Percentiles rank a stretch among this genome's conserved stretches.
phyloP scores from a whole-genome alignment of 1,140 invertebrate genomes.

The Bathynomus jamesi region DNA sequence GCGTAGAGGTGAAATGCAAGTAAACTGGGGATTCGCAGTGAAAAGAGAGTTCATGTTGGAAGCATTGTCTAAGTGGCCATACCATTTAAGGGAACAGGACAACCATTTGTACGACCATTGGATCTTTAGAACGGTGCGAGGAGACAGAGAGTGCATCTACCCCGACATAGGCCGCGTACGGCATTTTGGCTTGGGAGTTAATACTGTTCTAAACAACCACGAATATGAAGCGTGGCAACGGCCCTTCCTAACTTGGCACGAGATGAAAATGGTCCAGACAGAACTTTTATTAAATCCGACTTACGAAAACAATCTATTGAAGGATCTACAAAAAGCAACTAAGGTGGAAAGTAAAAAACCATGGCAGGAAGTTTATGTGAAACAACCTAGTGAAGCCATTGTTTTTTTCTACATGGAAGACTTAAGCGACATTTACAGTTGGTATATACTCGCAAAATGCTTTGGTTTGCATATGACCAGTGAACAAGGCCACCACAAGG shows the following conservation, averaged over 20 bases:
- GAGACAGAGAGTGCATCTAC: slow-evolving; percentile 21
- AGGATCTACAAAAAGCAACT: background rate
- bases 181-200: slow-evolving; percentile 25
- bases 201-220: slow-evolving; percentile 2
- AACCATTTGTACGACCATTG: slow-evolving; percentile 25
- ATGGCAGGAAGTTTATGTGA: background rate
- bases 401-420: background rate
- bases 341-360: background rate
- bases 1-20: slow-evolving; percentile 18
- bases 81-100: background rate
- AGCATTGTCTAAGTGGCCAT: slow-evolving; percentile 20
- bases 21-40: slow-evolving; percentile 27
- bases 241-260: background rate
- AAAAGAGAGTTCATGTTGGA: slow-evolving; percentile 20
- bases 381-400: background rate
- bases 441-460: background rate
- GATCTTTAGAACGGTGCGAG: slow-evolving; percentile 15
- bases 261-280: background rate
- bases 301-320: background rate
- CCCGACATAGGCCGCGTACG: slow-evolving; percentile 27
- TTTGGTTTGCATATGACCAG: background rate
- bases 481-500: background rate
- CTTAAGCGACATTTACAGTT: background rate
- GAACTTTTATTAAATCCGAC: background rate
- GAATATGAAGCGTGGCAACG: background rate